Conservation (phyloP, 2,888 invertebrate genomes). For the Psylliodes chrysocephalus region DNA sequence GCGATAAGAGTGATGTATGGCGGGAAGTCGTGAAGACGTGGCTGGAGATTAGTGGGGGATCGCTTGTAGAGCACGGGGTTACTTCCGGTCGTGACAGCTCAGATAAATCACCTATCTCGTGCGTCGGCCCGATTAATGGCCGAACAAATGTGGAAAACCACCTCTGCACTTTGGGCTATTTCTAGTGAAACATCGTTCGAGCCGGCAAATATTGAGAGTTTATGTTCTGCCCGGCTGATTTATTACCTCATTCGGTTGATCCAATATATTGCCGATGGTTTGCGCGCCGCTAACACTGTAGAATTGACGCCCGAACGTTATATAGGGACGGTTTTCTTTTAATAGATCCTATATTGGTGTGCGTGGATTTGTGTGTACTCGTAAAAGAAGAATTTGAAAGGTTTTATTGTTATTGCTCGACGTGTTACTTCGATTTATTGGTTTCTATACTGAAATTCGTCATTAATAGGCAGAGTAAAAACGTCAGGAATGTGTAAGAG, state of each 20-base stretch:
- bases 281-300: conserved; percentile 32
- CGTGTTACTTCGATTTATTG: neutral
- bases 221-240: conserved; percentile 49
- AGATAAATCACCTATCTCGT: conserved; percentile 62
- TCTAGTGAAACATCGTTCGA: conserved; percentile 52
- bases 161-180: conserved; percentile 60
- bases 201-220: conserved; percentile 53
- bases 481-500: too few species aligned
- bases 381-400: neutral
- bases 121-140: conserved; percentile 62
- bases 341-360: conserved; percentile 27
- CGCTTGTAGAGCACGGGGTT: conserved; percentile 63
- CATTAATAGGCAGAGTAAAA: too few species aligned
- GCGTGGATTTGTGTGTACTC: conserved; percentile 26
- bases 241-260: conserved; percentile 42
- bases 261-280: conserved; percentile 41
- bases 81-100: conserved; percentile 63
- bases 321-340: conserved; percentile 33
- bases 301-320: conserved; percentile 32
- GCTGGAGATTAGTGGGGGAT: conserved; percentile 63
- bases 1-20: conserved; percentile 63
- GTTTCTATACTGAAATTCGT: neutral
- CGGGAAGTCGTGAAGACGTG: conserved; percentile 64
- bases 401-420: neutral
- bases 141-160: conserved; percentile 65